phyloP scores from a whole-genome alignment of 2,113 vertebrate genomes.

The Sakesphorus luctuosus region DNA sequence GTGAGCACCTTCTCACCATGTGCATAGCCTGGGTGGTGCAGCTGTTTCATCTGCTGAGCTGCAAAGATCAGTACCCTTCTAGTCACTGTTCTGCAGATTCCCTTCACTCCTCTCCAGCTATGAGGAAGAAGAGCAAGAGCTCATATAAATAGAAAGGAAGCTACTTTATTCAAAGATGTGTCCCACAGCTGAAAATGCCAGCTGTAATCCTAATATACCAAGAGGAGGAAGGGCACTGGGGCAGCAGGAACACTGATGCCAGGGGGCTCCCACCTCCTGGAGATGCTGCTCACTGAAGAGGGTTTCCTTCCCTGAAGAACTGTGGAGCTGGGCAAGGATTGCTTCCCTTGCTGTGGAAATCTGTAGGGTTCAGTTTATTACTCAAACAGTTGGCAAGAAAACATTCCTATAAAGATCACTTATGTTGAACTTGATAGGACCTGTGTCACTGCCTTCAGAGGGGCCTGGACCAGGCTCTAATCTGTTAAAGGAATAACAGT shows the following conservation, averaged over 20 bases:
- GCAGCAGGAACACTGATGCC: not conserved
- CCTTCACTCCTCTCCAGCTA: not conserved
- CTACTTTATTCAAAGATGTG: not conserved
- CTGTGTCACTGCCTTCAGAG: not conserved
- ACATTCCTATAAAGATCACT: not conserved
- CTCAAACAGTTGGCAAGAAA: not conserved
- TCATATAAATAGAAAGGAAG: not conserved
- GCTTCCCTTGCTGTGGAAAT: not conserved
- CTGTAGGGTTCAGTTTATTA: not conserved
- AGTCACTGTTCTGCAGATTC: not conserved
- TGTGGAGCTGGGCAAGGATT: not conserved
- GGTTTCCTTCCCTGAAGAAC: not conserved
- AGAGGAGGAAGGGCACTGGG: not conserved
- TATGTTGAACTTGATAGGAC: not conserved
- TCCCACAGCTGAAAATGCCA: not conserved
- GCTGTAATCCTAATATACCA: not conserved
- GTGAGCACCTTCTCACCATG: not conserved
- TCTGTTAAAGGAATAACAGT: constrained; percentile 26
- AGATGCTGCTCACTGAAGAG: not conserved
- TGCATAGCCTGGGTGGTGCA: not conserved
- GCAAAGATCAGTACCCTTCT: not conserved
- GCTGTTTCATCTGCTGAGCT: not conserved
- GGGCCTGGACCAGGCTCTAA: not conserved
- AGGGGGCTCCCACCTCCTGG: not conserved
- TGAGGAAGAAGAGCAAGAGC: not conserved